Evolutionary conservation across 2,888 invertebrate species (phyloP).

Genomic region (Protonemura montana): DNA sequence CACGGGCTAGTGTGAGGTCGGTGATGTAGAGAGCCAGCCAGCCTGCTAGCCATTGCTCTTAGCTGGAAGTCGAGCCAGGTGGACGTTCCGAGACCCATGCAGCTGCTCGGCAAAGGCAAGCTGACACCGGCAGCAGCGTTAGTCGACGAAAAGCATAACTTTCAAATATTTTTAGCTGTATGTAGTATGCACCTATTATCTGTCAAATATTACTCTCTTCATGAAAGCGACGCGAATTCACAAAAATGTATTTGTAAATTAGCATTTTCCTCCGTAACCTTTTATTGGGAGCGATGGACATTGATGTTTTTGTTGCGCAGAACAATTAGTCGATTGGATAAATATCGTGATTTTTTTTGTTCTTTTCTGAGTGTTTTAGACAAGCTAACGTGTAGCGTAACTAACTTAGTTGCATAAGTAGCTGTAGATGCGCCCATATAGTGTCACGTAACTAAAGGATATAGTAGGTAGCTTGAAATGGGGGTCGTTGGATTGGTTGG

Average conservation of each 20-base stretch:
- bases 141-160: neutral
- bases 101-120: neutral
- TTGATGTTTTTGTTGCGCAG: neutral
- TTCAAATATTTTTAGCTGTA: neutral
- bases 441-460: neutral
- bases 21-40: neutral
- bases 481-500: constrained; percentile 4
- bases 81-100: neutral
- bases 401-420: neutral
- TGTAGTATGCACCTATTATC: neutral
- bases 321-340: neutral
- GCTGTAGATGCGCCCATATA: neutral
- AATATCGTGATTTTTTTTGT: neutral
- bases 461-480: neutral
- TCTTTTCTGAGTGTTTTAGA: neutral
- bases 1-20: neutral
- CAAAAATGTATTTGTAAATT: too few relatives aligned
- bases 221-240: too few relatives aligned
- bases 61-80: neutral
- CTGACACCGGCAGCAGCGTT: neutral
- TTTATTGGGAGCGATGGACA: neutral
- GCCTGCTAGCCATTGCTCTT: neutral
- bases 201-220: too few relatives aligned
- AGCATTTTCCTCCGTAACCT: too few relatives aligned
- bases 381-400: neutral